Evolutionary conservation across 1,140 invertebrate species (phyloP).

Genomic region (Mycetomoellerius zeteki): DNA sequence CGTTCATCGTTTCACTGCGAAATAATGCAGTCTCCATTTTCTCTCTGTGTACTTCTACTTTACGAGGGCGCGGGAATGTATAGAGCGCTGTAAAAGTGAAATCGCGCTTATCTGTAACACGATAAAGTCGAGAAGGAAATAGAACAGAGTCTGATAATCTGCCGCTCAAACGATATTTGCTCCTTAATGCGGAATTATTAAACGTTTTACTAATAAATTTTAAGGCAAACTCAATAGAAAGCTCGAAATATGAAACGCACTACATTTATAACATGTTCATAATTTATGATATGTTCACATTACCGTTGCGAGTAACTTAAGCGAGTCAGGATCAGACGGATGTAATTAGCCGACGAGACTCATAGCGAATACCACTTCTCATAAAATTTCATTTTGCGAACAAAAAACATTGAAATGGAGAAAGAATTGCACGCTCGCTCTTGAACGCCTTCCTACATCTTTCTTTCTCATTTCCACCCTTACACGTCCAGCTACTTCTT

Average conservation of each 20-base stretch:
- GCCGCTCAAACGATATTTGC: background rate
- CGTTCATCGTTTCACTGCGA: conserved; percentile 56
- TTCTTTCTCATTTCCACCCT: conserved; percentile 64
- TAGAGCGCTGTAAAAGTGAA: conserved; percentile 21
- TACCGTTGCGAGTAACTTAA: background rate
- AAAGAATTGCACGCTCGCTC: conserved; percentile 56
- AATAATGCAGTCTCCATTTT: conserved; percentile 69
- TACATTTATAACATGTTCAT: background rate
- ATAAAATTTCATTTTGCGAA: conserved; percentile 75
- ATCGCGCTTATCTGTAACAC: conserved; percentile 24
- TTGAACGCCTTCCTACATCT: conserved; percentile 58
- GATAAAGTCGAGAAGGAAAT: conserved; percentile 42
- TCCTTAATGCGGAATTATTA: background rate
- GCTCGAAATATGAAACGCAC: background rate
- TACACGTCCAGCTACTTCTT: conserved; percentile 58
- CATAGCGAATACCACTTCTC: conserved; percentile 47
- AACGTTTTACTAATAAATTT: background rate
- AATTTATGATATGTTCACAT: background rate
- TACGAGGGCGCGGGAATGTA: conserved; percentile 16
- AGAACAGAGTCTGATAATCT: background rate
- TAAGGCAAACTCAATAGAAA: background rate
- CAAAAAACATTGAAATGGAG: conserved; percentile 60
- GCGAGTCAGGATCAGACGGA: conserved; percentile 57
- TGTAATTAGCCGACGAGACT: conserved; percentile 72
- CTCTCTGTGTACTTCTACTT: conserved; percentile 30